Base-by-base conservation (phyloP, 2,888 invertebrate species). In the Tachystola acroxantha region DNA sequence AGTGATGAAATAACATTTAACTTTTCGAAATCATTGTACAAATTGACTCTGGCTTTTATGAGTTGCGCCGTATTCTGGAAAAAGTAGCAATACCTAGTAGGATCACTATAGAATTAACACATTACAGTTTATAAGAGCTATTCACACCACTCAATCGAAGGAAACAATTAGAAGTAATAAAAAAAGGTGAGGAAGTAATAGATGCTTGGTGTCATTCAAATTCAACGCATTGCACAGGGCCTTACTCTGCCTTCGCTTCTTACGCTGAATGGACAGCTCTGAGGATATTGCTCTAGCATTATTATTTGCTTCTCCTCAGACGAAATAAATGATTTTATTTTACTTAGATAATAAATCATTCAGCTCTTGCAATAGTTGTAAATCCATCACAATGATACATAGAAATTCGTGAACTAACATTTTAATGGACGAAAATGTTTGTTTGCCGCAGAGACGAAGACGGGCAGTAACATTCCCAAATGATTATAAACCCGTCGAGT, bases 391-490 rank as follows among this genome's bases (percentile, higher is more conserved):
- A n/a, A n/a, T n/a, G n/a, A n/a, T 16, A 16, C 7, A 20, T 28
- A 12, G 16, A 30, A 25, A 42, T 42, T 42, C 46, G 56, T 60
- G 53, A 60, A 70, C 68, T 71, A 70, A 73, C 68, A 69, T 75
- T 64, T 70, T 75, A 71, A 76, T 62, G 45, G 55, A 66, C 69
- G 54, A 66, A 70, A 71, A 70, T 72, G 64, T 79, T 81, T 82
- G 75, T 82, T 81, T 84, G 79, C 78, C 61, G 62, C 84, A 82
- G 84, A 84, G 67, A 78, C 76, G 80, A 84, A 84, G 84, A 81
- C 80, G 45, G 57, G 81, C 60, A 71, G 77, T 80, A 84, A 80
- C 79, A 81, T 84, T 80, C 81, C 82, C 76, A 82, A 84, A 82
- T 82, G 81, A 82, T 78, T 62, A 67, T 65, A 34, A 45, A 29